Evolutionary conservation across 1,140 invertebrate genomes (phyloP).

Genomic region (Drosophila tropicalis): DNA sequence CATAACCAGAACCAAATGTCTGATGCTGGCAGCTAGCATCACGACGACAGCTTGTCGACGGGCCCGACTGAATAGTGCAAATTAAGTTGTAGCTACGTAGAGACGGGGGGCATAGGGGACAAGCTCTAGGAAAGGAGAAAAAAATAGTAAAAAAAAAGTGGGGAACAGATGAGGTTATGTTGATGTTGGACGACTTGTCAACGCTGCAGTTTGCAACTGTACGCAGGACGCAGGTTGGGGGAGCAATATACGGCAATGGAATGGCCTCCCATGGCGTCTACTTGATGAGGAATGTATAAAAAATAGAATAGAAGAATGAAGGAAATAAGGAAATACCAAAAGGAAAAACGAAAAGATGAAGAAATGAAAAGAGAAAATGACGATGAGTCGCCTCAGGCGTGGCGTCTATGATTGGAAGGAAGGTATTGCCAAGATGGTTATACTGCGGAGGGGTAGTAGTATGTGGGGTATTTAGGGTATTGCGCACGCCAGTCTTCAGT

Average conservation of each 20-base stretch:
- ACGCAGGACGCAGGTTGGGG: slow-evolving; percentile 38
- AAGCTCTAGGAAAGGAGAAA: background rate
- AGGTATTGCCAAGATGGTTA: background rate
- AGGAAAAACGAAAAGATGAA: background rate
- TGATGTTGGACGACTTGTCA: slow-evolving; percentile 63
- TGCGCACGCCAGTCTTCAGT: slow-evolving; percentile 13
- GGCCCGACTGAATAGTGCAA: slow-evolving; percentile 68
- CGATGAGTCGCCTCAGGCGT: slow-evolving; percentile 17
- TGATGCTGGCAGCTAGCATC: slow-evolving; percentile 51
- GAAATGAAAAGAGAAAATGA: slow-evolving; percentile 3
- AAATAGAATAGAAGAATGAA: slow-evolving; percentile 39
- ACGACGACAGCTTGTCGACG: slow-evolving; percentile 20
- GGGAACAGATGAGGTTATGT: slow-evolving; percentile 26
- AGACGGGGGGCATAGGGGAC: background rate
- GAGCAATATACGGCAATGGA: slow-evolving; percentile 21
- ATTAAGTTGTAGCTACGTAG: slow-evolving; percentile 64
- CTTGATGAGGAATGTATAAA: slow-evolving; percentile 44
- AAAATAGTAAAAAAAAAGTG: background rate
- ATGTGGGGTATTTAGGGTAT: background rate
- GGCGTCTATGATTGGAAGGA: slow-evolving; percentile 13
- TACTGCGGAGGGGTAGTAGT: background rate
- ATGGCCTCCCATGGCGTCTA: slow-evolving; percentile 41
- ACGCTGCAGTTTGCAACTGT: slow-evolving; percentile 66
- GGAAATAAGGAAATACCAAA: slow-evolving; percentile 5
- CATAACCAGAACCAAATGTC: slow-evolving; percentile 25